Evolutionary conservation across 2,888 invertebrate genomes (phyloP).

Genomic region (Lydus trimaculatus): DNA sequence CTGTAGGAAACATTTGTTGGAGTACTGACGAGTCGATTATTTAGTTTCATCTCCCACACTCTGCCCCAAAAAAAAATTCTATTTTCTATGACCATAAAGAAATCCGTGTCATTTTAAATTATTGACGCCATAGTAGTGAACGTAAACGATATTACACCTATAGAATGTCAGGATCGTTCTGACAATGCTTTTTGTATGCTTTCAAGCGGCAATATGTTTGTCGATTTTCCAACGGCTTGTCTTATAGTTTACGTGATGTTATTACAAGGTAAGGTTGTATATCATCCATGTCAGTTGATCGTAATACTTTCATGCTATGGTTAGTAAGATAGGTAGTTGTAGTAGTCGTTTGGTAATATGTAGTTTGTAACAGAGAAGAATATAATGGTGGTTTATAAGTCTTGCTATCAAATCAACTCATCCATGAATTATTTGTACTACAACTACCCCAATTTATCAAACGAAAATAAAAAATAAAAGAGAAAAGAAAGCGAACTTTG

Average conservation of each 20-base stretch:
- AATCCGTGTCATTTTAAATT: conserved; percentile 34
- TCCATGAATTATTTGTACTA: background rate
- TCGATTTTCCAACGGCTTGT: conserved; percentile 50
- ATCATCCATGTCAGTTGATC: conserved; percentile 53
- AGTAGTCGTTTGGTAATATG: background rate
- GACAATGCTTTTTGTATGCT: conserved; percentile 43
- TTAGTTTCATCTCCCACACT: background rate
- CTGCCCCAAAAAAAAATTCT: background rate
- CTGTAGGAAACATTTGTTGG: background rate
- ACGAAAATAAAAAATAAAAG: background rate
- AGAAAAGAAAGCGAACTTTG: background rate
- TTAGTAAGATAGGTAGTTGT: background rate
- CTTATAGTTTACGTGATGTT: conserved; percentile 56
- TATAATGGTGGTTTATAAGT: background rate
- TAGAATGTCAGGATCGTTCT: conserved; percentile 29
- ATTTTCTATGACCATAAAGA: conserved; percentile 11
- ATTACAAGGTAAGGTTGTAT: conserved; percentile 54
- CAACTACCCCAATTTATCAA: background rate
- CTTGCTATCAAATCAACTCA: background rate
- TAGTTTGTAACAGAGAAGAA: background rate
- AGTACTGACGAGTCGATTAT: background rate
- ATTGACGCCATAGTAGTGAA: conserved; percentile 26
- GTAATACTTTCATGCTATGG: conserved; percentile 48
- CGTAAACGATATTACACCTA: conserved; percentile 29
- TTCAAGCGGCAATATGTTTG: conserved; percentile 48